Base-by-base conservation (phyloP, 2,888 invertebrate genomes). In the Patella pellucida region DNA sequence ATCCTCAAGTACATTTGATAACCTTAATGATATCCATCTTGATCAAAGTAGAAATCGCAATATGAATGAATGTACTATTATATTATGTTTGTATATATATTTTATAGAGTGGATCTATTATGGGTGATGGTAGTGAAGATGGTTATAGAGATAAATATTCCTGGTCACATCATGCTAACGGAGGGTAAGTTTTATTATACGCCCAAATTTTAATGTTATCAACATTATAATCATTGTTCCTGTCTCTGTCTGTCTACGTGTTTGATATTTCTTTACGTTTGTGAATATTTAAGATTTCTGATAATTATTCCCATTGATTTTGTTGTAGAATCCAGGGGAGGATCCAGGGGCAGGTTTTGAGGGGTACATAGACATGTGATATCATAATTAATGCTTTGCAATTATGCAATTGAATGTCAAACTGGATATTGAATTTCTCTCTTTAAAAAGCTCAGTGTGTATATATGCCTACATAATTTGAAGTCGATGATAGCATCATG, bases 131-230 rank as follows among this genome's bases (percentile, higher is more conserved):
- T 2, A 78, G 79, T 19, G 82, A 78, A 50, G 69, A 77, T 68
- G 79, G 79, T 12, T 81, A 79, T 54, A 69, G 78, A 31, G 78
- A 81, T 68, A 81, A 81, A 50, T 83, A 82, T 75, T 79, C 81
- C 41, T 83, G 83, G 83, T 81, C 83, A 31, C 79, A 76, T 52
- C 76, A 81, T 62, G 83, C 79, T 12, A 83, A 83, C 71, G 83
- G 83, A 76, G 83, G 83, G 82, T 82, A 71, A 79, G 81, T 77
- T 41, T 41, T 19, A 56, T 50, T 41, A 7, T 41, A 41, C 9
- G 41, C 41, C 41, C 41, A 41, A 41, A 41, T 41, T 41, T 41
- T 41, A 41, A 14, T 12, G 9, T 70, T 70, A 16, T 70, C 7
- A 31, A 69, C 50, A 50, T 23, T 5, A 11, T 23, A 16, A 19